phyloP scores from a whole-genome alignment of 2,113 vertebrate genomes.

The Neopipo cinnamomea region DNA sequence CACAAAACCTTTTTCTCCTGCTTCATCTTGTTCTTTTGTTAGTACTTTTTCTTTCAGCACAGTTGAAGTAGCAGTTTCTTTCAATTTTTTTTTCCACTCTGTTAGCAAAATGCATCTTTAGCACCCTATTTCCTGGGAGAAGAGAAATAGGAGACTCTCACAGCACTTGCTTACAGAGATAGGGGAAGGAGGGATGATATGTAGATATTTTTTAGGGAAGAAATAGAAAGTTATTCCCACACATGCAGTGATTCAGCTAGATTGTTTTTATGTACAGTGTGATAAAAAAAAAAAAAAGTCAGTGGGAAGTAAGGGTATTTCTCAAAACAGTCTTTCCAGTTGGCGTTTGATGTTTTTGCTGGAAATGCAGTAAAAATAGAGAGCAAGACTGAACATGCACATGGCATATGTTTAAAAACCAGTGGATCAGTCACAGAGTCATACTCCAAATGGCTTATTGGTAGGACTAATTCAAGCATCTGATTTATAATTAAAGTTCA shows the following conservation, averaged over 20 bases:
- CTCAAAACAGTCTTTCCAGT: neutral
- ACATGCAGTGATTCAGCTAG: neutral
- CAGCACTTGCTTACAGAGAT: neutral
- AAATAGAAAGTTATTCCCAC: neutral
- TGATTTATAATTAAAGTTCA: neutral
- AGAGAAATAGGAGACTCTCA: neutral
- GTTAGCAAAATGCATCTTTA: neutral
- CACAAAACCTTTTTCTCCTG: neutral
- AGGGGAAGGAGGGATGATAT: neutral
- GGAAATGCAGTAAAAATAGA: neutral
- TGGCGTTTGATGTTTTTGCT: neutral
- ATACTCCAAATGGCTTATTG: neutral
- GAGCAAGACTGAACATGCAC: neutral
- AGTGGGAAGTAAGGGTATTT: neutral
- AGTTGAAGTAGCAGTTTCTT: neutral
- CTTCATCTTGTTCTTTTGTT: neutral
- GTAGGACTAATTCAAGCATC: too few relatives aligned
- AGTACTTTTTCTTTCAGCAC: neutral
- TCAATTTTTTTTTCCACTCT: neutral
- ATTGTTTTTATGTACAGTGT: neutral
- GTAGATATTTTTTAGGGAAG: neutral
- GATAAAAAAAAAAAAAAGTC: neutral
- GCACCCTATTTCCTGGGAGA: neutral
- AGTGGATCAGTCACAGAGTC: neutral
- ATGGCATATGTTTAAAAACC: neutral